Evolutionary conservation across 1,140 invertebrate genomes (phyloP), one percentile per base, ranked within the genome.

Genomic region (Oreohelix idahoensis): DNA sequence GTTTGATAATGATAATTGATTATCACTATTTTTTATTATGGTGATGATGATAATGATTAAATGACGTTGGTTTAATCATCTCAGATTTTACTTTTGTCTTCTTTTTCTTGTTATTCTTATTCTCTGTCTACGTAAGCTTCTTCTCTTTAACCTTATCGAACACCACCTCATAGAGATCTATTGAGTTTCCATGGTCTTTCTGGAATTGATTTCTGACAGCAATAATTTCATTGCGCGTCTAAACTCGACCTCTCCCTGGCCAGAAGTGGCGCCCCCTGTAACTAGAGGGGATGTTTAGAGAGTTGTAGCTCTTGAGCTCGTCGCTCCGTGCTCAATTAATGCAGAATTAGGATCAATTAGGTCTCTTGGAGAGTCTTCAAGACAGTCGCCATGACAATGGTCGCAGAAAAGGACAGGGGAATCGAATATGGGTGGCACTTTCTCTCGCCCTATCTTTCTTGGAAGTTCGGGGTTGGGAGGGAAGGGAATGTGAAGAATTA

Each of bases 171-270:
- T 20, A 58, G 17, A 58, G 10, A 58, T 58, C 53, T 58, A 58
- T 73, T 26, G n/a, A n/a, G 5, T 75, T 53, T 69, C 63, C 45
- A 29, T 49, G 53, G 42, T 63, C 78, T 45, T 51, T 63, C 45
- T 66, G 39, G 53, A 38, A 78, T 84, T 74, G 84, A 81, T 81
- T 58, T 63, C 53, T 81, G 66, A 78, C 75, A 36, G 79, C 78
- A 71, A 74, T 84, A 78, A 84, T 84, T 70, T 49, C 73, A 76
- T 81, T 84, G 75, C 84, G 53, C 84, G 51, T 53, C 79, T 84
- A 81, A 79, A 84, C 77, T 74, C 45, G 73, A 76, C 45, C 70
- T 77, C 63, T 76, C 77, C 70, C 35, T 35, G 49, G 23, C 51
- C 73, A 76, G 77, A 58, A 76, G 49, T 70, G 77, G 70, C 39